These are phyloP conservation scores for Vandiemenella viatica DNA, from an alignment of 2,888 invertebrate species.

Conservation along the genomic window DNA sequence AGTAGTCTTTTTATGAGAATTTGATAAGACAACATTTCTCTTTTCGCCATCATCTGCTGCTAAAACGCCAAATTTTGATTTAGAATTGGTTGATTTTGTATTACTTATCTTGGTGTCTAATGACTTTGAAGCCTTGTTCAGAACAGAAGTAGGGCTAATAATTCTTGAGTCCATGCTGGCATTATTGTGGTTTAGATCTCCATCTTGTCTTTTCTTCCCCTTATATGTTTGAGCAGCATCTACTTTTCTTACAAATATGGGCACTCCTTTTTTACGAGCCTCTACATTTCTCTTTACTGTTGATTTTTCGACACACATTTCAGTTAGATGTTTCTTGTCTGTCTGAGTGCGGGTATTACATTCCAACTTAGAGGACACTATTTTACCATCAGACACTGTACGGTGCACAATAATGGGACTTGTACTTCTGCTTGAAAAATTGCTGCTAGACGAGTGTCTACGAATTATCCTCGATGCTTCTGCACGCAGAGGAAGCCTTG, in stretches of 20 bases:
- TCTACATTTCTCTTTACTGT: background rate
- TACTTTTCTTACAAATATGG: constrained; percentile 9
- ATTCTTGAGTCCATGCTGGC: background rate
- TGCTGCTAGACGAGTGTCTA: constrained; percentile 58
- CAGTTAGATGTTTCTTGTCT: background rate
- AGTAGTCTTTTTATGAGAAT: background rate
- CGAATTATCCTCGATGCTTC: constrained; percentile 69
- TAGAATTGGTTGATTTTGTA: background rate
- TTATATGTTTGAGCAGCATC: constrained; percentile 8
- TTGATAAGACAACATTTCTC: background rate
- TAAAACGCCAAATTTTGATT: background rate
- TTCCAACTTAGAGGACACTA: no score
- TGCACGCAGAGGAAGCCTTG: constrained; percentile 33
- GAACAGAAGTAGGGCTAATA: background rate
- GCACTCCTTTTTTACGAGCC: constrained; percentile 10
- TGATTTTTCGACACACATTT: background rate
- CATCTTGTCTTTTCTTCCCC: constrained; percentile 9
- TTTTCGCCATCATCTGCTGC: no score
- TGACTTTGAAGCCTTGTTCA: background rate
- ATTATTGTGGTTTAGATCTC: background rate
- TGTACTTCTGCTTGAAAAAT: constrained; percentile 16
- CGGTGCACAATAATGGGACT: constrained; percentile 11
- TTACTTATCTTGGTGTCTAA: background rate
- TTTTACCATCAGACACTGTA: background rate
- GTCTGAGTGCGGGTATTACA: background rate